Evolutionary conservation across 2,888 invertebrate species (phyloP).

Genomic region (Dione juno): DNA sequence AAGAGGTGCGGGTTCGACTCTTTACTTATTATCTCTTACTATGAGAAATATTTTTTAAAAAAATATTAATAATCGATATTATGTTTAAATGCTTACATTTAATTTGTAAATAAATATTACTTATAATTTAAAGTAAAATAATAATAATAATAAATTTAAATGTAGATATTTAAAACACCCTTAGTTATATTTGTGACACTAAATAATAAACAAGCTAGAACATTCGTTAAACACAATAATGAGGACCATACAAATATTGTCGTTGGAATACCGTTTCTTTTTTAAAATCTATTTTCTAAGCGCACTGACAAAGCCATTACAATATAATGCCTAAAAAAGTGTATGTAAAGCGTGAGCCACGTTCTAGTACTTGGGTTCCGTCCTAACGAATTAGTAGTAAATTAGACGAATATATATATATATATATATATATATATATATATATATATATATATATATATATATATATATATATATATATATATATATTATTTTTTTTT

Average conservation of each 20-base stretch:
- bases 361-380: neutral
- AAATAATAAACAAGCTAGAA: slow-evolving; percentile 2
- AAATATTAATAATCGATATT: too few species aligned
- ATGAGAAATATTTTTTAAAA: too few species aligned
- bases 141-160: neutral
- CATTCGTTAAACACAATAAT: slow-evolving; percentile 11
- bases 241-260: slow-evolving; percentile 14
- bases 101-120: too few species aligned
- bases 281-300: slow-evolving; percentile 20
- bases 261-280: slow-evolving; percentile 20
- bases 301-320: slow-evolving; percentile 15
- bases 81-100: too few species aligned
- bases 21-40: too few species aligned
- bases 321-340: slow-evolving; percentile 12
- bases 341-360: neutral
- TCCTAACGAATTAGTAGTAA: too few species aligned
- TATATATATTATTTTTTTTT: too few species aligned
- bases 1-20: too few species aligned
- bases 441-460: too few species aligned
- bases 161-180: neutral
- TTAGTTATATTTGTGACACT: neutral
- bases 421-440: too few species aligned
- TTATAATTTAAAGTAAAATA: neutral
- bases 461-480: too few species aligned
- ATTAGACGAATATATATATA: too few species aligned